These are phyloP conservation scores for Panthera tigris DNA, from an alignment of 2,113 vertebrate species.

Conservation along the genomic window DNA sequence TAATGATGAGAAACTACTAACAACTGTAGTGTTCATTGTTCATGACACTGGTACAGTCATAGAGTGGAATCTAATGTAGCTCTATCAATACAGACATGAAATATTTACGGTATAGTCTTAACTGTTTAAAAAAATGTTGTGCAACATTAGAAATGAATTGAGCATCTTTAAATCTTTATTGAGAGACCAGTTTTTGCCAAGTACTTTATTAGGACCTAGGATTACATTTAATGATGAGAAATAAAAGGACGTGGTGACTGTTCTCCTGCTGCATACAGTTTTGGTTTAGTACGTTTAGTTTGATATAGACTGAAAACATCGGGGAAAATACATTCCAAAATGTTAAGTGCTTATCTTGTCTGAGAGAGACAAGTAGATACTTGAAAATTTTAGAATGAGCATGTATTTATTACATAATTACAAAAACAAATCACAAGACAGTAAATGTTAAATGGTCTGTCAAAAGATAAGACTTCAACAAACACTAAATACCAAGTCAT, in stretches of 20 bases:
- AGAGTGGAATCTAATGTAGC: neutral
- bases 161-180: neutral
- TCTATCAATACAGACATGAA: neutral
- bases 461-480: neutral
- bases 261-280: neutral
- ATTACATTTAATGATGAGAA: neutral
- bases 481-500: neutral
- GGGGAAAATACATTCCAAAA: neutral
- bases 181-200: neutral
- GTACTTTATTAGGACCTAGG: neutral
- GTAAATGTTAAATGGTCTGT: constrained; percentile 21
- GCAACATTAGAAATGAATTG: neutral
- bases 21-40: neutral
- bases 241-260: neutral
- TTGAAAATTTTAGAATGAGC: constrained; percentile 26
- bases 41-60: neutral
- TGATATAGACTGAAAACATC: neutral
- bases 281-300: neutral
- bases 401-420: constrained; percentile 11
- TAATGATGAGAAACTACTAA: neutral
- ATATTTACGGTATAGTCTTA: neutral
- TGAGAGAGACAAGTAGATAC: neutral
- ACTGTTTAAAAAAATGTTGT: neutral
- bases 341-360: neutral
- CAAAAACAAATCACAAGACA: neutral